Conservation (phyloP, 2,888 invertebrate genomes). For the Polyploca ridens region DNA sequence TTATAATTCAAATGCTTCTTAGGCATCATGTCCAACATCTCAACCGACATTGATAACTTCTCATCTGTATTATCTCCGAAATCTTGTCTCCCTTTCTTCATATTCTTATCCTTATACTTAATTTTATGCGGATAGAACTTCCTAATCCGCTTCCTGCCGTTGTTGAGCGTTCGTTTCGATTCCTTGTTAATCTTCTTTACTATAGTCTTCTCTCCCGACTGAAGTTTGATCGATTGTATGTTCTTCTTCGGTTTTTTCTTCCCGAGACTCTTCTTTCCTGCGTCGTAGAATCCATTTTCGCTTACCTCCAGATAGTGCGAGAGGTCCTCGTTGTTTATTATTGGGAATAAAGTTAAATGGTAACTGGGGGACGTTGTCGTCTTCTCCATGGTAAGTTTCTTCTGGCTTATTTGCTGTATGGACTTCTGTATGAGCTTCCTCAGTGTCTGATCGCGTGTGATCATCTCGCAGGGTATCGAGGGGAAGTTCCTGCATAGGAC, state of each 20-base stretch:
- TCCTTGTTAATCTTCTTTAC: conserved; percentile 37
- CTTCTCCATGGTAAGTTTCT: conserved; percentile 51
- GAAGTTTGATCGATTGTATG: conserved; percentile 10
- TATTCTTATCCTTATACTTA: conserved; percentile 65
- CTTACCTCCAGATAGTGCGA: conserved; percentile 59
- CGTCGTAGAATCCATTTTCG: conserved; percentile 43
- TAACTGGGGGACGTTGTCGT: conserved; percentile 47
- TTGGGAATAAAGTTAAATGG: conserved; percentile 56
- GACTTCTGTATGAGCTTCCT: conserved; percentile 64
- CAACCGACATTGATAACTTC: conserved; percentile 68
- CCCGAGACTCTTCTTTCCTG: conserved; percentile 25
- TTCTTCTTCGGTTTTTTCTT: conserved; percentile 23
- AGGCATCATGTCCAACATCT: conserved; percentile 50
- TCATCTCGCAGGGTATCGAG: conserved; percentile 66
- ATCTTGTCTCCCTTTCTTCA: conserved; percentile 38
- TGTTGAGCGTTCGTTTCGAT: conserved; percentile 40
- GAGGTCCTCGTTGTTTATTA: conserved; percentile 65
- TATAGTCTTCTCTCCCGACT: conserved; percentile 29
- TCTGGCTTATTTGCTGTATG: conserved; percentile 67
- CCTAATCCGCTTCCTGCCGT: conserved; percentile 61
- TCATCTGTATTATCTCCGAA: conserved; percentile 60
- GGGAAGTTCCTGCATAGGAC: conserved; percentile 74
- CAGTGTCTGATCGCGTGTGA: conserved; percentile 59
- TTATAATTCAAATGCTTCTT: conserved; percentile 50
- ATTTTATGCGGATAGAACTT: conserved; percentile 77